Conservation (phyloP, 2,888 invertebrate genomes). For the Dryobota labecula region DNA sequence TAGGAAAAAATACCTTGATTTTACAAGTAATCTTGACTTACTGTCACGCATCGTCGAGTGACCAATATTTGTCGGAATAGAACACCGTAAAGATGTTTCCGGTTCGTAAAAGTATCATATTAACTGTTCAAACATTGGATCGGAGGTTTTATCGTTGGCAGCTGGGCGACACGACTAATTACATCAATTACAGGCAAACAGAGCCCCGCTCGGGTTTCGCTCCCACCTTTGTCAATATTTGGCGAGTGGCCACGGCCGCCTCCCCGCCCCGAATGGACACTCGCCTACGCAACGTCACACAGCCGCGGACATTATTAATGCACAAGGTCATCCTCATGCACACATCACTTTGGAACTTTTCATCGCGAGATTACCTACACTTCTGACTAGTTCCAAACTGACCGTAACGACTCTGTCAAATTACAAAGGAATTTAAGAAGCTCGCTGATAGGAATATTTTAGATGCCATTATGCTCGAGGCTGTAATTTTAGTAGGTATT, state of each 20-base stretch:
- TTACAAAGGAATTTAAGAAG: not conserved
- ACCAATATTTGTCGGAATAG: slow-evolving; percentile 88
- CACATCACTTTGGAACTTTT: slow-evolving; percentile 33
- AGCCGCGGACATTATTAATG: slow-evolving; percentile 50
- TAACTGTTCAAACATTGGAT: slow-evolving; percentile 85
- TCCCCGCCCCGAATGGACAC: slow-evolving; percentile 60
- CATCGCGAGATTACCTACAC: slow-evolving; percentile 10
- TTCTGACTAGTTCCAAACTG: slow-evolving; percentile 13
- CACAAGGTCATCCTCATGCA: slow-evolving; percentile 47
- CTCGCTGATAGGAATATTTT: not conserved
- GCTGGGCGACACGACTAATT: slow-evolving; percentile 90
- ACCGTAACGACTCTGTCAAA: slow-evolving; percentile 1
- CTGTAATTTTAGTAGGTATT: slow-evolving; percentile 3
- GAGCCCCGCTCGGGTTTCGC: slow-evolving; percentile 84
- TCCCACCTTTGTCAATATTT: slow-evolving; percentile 90
- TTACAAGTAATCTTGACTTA: slow-evolving; percentile 76
- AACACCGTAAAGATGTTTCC: slow-evolving; percentile 88
- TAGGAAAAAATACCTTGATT: slow-evolving; percentile 47
- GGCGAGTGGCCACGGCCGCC: slow-evolving; percentile 72
- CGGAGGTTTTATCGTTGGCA: slow-evolving; percentile 81
- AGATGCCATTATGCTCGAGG: not conserved
- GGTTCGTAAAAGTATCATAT: slow-evolving; percentile 88
- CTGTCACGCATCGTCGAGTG: slow-evolving; percentile 86
- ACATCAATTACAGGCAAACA: slow-evolving; percentile 90
- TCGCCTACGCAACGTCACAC: slow-evolving; percentile 52